Evolutionary conservation across 2,888 invertebrate species (phyloP).

Genomic region (Athalia rosae): DNA sequence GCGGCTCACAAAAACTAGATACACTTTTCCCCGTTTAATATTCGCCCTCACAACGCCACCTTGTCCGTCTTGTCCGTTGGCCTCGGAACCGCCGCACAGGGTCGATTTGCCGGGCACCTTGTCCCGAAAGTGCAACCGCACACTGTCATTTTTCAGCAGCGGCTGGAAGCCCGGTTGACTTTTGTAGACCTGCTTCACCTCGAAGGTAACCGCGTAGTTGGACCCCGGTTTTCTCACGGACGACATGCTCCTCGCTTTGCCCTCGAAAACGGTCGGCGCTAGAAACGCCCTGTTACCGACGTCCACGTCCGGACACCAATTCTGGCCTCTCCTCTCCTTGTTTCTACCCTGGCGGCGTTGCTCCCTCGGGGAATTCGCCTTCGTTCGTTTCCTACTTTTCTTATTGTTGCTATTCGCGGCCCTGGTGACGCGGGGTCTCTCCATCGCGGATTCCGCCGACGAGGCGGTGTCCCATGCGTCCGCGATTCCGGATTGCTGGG

Average conservation of each 20-base stretch:
- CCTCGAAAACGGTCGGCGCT: constrained; percentile 81
- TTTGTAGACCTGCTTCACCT: constrained; percentile 80
- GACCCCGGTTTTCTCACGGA: constrained; percentile 75
- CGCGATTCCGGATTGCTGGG: background rate
- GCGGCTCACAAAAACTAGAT: constrained; percentile 78
- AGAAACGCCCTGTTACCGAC: constrained; percentile 80
- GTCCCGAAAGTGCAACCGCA: constrained; percentile 76
- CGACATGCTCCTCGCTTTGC: constrained; percentile 80
- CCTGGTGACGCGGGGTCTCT: constrained; percentile 57
- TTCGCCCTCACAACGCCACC: constrained; percentile 76
- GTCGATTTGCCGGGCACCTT: constrained; percentile 71
- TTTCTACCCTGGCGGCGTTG: constrained; percentile 67
- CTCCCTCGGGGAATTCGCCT: constrained; percentile 66
- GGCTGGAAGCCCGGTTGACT: constrained; percentile 74
- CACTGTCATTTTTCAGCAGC: constrained; percentile 74
- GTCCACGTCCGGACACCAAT: constrained; percentile 79
- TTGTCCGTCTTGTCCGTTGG: constrained; percentile 55
- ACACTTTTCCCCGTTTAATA: constrained; percentile 77
- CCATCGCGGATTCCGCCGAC: constrained; percentile 46
- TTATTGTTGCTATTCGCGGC: constrained; percentile 48
- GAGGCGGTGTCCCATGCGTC: background rate
- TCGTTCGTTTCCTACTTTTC: constrained; percentile 54
- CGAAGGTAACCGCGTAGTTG: constrained; percentile 81
- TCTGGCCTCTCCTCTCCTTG: constrained; percentile 56
- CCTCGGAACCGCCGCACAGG: constrained; percentile 65